Evolutionary conservation across 2,888 invertebrate genomes (phyloP), one percentile per base, ranked within the genome.

Genomic region (Sesamia inferens): DNA sequence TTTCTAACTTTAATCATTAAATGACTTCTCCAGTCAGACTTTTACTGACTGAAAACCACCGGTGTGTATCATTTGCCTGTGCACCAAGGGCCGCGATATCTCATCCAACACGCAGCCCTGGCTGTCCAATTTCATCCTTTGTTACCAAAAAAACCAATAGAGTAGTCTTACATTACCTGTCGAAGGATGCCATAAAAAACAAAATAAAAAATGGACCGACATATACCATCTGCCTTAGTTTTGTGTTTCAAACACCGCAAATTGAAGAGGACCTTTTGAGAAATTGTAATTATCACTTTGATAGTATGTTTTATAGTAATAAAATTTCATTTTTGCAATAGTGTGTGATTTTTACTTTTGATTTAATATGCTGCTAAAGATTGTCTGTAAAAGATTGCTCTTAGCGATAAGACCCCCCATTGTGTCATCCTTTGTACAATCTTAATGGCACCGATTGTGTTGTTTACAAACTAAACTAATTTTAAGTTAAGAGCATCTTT

Each of bases 211-310:
- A 83, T 70, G 76, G 81, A 80, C 76, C 79, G 76, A 86, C 86
- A 85, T 81, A 76, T 39, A 76, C 74, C 85, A 88, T 82, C 87
- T 85, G 83, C 87, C 84, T 87, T 72, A 85, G 85, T 85, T 88
- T 82, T 85, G 86, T 88, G 90, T 90, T 86, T 84, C 79, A 85
- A 85, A 88, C 82, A 86, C 88, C 87, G 91, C 89, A 93, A 94
- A 94, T 93, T 93, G 92, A 92, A 90, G 90, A 89, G 78, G 88
- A 88, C 74, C 74, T 69, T 71, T 70, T 68, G 65, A 76, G 58
- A 81, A 85, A 83, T 68, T 84, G 62, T 74, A 79, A 77, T 86
- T 86, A 85, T 85, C 79, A 76, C 75, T 75, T 78, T 58, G 51
- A 69, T 65, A 55, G 57, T 64, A 48, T 69, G 22, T 74, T 81